phyloP scores from a whole-genome alignment of 2,797 vertebrate genomes.

The Spatula versicolor region DNA sequence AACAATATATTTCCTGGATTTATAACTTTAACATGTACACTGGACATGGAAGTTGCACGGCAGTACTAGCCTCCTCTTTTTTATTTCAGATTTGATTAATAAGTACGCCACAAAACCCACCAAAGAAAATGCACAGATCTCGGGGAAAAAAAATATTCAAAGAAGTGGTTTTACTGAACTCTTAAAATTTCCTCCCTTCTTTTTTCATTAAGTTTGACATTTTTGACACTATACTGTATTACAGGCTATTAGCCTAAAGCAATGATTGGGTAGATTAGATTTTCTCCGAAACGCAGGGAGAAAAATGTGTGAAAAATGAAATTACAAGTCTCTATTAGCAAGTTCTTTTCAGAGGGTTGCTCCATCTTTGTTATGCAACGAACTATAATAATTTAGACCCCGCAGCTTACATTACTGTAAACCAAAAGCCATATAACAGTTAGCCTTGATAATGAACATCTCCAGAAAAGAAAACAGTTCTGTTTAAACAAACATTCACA shows the following conservation, averaged over 20 bases:
- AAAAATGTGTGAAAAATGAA: constrained; percentile 18
- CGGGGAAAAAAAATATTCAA: neutral
- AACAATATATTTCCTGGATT: neutral
- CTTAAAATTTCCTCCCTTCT: fast-evolving
- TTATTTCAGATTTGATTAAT: neutral
- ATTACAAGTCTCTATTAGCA: constrained; percentile 1
- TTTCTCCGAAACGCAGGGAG: constrained; percentile 14
- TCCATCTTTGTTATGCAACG: neutral
- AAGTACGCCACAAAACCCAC: neutral
- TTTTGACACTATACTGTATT: constrained; percentile 16
- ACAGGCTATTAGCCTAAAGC: constrained; percentile 35
- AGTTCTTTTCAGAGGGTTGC: neutral
- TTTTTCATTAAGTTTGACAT: neutral
- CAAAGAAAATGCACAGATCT: neutral
- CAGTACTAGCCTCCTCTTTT: neutral
- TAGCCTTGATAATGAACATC: neutral
- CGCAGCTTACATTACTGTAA: neutral
- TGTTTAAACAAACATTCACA: neutral
- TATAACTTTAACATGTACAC: neutral
- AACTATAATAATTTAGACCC: neutral
- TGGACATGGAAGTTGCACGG: neutral
- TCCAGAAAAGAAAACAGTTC: neutral
- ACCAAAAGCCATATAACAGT: neutral
- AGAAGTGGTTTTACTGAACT: neutral
- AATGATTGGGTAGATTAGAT: constrained; percentile 18